Evolutionary conservation across 2,888 invertebrate species (phyloP).

Genomic region (Chydorus sphaericus): DNA sequence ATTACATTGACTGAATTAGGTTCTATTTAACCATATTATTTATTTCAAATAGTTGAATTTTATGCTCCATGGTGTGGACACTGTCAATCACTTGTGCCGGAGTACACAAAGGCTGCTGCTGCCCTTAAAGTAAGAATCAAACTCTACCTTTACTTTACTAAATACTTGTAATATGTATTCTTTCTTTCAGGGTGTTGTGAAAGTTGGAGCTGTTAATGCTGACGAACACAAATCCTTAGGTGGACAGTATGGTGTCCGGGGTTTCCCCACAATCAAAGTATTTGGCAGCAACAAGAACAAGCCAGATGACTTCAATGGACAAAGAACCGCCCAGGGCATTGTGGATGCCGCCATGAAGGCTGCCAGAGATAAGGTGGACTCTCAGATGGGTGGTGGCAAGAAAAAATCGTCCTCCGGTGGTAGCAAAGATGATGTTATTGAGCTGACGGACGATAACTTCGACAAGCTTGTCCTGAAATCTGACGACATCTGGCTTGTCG

Average conservation of each 20-base stretch:
- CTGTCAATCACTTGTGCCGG: slow-evolving; percentile 73
- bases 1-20: too few relatives aligned
- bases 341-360: slow-evolving; percentile 72
- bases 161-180: slow-evolving; percentile 8
- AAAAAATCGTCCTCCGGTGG: slow-evolving; percentile 9
- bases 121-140: slow-evolving; percentile 58
- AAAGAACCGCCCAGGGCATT: slow-evolving; percentile 69
- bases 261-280: slow-evolving; percentile 93
- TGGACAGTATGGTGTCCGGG: slow-evolving; percentile 62
- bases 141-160: not conserved
- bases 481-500: slow-evolving; percentile 92
- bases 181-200: slow-evolving; percentile 59
- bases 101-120: slow-evolving; percentile 83
- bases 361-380: slow-evolving; percentile 54
- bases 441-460: slow-evolving; percentile 91
- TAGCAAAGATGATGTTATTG: slow-evolving; percentile 52
- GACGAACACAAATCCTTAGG: slow-evolving; percentile 73
- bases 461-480: slow-evolving; percentile 77
- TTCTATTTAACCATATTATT: too few relatives aligned
- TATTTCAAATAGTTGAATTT: slow-evolving; percentile 90
- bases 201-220: slow-evolving; percentile 87
- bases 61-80: slow-evolving; percentile 74
- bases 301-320: slow-evolving; percentile 71
- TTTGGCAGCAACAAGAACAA: slow-evolving; percentile 70
- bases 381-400: slow-evolving; percentile 47